These are phyloP conservation scores for Calliphora vomitoria DNA, from an alignment of 2,888 invertebrate species.

Conservation along the genomic window DNA sequence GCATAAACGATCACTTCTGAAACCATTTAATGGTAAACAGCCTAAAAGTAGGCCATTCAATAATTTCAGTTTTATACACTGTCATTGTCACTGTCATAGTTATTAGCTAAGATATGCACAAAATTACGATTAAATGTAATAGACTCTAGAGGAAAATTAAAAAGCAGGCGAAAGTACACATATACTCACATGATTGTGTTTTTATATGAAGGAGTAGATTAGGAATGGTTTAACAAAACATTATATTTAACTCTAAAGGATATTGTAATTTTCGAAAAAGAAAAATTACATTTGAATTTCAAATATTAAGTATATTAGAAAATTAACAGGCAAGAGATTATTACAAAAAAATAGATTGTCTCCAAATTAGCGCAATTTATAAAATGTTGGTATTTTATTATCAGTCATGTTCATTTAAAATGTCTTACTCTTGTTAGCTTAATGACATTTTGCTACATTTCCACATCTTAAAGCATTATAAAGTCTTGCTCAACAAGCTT, in stretches of 20 bases:
- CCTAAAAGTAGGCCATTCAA: slow-evolving; percentile 60
- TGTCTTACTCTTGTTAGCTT: no score
- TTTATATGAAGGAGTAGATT: not conserved
- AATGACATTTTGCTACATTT: not conserved
- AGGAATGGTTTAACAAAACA: no score
- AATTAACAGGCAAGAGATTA: not conserved
- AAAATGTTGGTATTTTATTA: no score
- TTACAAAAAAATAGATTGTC: no score
- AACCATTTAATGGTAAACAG: slow-evolving; percentile 52
- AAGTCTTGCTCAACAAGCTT: not conserved
- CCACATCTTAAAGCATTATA: not conserved
- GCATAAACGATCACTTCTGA: slow-evolving; percentile 51
- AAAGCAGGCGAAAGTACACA: not conserved
- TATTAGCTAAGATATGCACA: slow-evolving; percentile 42
- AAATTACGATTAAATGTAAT: slow-evolving; percentile 39
- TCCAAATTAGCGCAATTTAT: no score
- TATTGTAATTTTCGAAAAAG: no score
- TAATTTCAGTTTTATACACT: not conserved
- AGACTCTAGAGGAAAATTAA: slow-evolving; percentile 46
- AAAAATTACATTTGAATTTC: not conserved
- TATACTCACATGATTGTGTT: not conserved
- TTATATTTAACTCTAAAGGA: no score
- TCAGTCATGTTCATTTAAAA: no score
- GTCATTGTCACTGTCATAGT: slow-evolving; percentile 32
- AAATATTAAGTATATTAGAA: not conserved